phyloP scores from a whole-genome alignment of 2,888 invertebrate genomes.

The Lasiommata megera region DNA sequence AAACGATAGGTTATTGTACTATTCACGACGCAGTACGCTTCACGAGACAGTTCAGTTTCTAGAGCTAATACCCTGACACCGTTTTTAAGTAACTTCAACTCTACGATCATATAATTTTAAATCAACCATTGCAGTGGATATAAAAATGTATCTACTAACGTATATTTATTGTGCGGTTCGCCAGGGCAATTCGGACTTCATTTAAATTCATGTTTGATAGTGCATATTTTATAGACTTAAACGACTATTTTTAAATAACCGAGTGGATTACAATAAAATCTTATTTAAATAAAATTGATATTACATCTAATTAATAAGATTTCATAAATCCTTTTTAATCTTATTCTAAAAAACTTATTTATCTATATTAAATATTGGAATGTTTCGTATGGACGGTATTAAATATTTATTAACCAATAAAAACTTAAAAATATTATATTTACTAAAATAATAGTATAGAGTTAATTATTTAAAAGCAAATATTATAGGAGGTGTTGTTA shows the following conservation, averaged over 20 bases:
- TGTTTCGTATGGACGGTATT: conserved; percentile 63
- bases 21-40: too few species aligned
- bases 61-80: too few species aligned
- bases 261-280: too few species aligned
- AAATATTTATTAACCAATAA: neutral
- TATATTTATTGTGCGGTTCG: neutral
- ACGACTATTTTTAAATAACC: neutral
- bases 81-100: too few species aligned
- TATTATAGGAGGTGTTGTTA: too few species aligned
- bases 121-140: conserved; percentile 15
- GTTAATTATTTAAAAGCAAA: too few species aligned
- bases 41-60: too few species aligned
- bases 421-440: too few species aligned
- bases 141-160: conserved; percentile 15
- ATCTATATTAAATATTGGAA: conserved; percentile 47
- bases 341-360: conserved; percentile 5
- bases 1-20: too few species aligned
- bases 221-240: neutral
- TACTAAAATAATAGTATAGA: neutral
- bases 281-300: neutral
- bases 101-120: neutral
- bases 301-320: neutral
- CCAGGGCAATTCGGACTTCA: neutral
- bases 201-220: neutral
- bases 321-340: conserved; percentile 1